These are phyloP conservation scores for Oncorhynchus keta DNA, from an alignment of 2,113 vertebrate species.

Conservation along the genomic window DNA sequence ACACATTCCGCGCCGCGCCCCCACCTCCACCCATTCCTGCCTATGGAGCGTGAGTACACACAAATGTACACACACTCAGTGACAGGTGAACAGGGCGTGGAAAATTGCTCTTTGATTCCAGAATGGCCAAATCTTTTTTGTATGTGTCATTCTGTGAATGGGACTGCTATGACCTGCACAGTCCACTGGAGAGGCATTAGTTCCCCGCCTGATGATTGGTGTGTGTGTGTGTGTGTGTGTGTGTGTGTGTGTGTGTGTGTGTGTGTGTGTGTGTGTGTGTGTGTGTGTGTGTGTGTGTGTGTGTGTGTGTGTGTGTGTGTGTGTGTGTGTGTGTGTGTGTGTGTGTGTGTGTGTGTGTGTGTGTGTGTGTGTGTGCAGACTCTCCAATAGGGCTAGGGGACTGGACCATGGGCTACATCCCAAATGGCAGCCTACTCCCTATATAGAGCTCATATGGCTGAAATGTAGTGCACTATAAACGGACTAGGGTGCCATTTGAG, in stretches of 20 bases:
- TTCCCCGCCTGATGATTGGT: not conserved
- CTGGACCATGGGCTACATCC: too few species aligned
- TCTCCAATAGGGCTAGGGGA: not conserved
- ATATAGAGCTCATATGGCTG: too few species aligned
- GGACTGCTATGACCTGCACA: conserved; percentile 35
- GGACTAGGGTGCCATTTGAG: too few species aligned
- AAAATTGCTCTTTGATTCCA: conserved; percentile 66
- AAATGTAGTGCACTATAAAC: too few species aligned
- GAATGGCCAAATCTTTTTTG: conserved; percentile 60
- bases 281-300: too few species aligned
- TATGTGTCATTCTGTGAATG: conserved; percentile 54
- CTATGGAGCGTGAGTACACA: conserved; percentile 88
- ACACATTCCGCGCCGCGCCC: conserved; percentile 88
- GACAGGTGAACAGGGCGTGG: conserved; percentile 50
- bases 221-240: too few species aligned
- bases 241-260: too few species aligned
- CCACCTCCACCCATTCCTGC: conserved; percentile 89
- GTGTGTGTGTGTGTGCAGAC: not conserved
- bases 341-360: too few species aligned
- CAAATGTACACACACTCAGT: conserved; percentile 5
- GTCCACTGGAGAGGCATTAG: not conserved
- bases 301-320: too few species aligned
- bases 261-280: too few species aligned
- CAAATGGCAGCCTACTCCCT: too few species aligned
- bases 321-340: too few species aligned